A percentile compares a stretch with the other conserved stretches of the same genome.
phyloP scores from a whole-genome alignment of 2,797 vertebrate species.

The Craterocephalus amniculus region DNA sequence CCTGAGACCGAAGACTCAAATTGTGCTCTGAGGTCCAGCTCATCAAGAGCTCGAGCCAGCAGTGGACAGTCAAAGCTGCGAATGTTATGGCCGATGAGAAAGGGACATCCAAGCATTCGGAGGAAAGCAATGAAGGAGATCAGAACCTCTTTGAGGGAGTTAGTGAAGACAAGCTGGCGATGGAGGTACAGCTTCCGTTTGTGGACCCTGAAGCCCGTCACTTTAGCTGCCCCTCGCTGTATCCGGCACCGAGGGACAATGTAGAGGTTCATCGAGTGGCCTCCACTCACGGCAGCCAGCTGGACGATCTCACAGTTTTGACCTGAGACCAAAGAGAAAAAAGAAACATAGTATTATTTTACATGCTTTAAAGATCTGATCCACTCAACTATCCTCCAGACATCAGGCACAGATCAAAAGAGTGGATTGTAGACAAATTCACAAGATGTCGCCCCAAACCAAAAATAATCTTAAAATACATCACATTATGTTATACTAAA shows the following conservation, averaged over 20 bases:
- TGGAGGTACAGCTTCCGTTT: slow-evolving; percentile 71
- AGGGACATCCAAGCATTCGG: slow-evolving; percentile 66
- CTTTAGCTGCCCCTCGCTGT: slow-evolving; percentile 67
- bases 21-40: slow-evolving; percentile 63
- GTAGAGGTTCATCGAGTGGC: slow-evolving; percentile 80
- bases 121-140: slow-evolving; percentile 81
- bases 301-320: slow-evolving; percentile 79
- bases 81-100: slow-evolving; percentile 81
- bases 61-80: slow-evolving; percentile 78
- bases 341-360: neutral
- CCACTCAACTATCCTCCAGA: neutral
- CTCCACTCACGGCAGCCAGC: slow-evolving; percentile 80
- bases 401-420: neutral
- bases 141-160: slow-evolving; percentile 76
- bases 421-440: neutral
- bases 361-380: neutral
- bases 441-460: neutral
- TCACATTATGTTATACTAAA: neutral
- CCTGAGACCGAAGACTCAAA: slow-evolving; percentile 68
- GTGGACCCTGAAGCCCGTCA: slow-evolving; percentile 77
- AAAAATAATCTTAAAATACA: no score
- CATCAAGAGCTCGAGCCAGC: slow-evolving; percentile 67
- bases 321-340: slow-evolving; percentile 51
- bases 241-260: slow-evolving; percentile 73
- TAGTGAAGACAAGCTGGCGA: slow-evolving; percentile 69